phyloP scores from a whole-genome alignment of 2,113 vertebrate species.

The Galbula dea region DNA sequence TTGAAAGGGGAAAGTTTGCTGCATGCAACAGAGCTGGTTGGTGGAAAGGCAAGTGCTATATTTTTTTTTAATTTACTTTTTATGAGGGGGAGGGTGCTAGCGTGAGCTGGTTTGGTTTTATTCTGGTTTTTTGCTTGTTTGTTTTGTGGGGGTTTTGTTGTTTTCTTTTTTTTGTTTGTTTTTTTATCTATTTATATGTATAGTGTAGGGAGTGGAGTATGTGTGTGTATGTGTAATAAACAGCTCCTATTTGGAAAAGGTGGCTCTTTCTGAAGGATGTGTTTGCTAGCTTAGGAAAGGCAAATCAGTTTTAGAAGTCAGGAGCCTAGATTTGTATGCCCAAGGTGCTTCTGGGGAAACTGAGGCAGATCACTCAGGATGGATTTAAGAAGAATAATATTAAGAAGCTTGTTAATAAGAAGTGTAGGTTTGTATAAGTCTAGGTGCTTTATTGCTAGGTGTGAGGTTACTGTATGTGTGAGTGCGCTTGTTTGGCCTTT shows the following conservation, averaged over 20 bases:
- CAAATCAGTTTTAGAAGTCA: neutral
- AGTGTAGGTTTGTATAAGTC: too few species aligned
- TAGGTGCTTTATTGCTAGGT: neutral
- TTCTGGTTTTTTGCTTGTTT: neutral
- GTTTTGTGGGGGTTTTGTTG: rapidly evolving
- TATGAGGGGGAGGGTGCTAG: too few species aligned
- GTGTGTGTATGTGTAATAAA: neutral
- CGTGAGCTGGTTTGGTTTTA: too few species aligned
- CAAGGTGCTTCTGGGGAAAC: neutral
- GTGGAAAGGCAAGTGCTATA: neutral
- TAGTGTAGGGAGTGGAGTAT: neutral
- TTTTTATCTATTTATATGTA: neutral
- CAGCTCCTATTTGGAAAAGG: neutral
- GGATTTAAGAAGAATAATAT: neutral
- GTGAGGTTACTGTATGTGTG: neutral
- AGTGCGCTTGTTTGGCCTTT: neutral
- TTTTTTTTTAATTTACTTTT: too few species aligned
- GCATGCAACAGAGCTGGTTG: neutral
- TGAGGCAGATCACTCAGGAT: neutral
- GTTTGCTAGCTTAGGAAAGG: neutral
- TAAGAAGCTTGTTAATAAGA: too few species aligned
- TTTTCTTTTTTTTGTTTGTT: neutral
- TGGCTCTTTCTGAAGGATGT: neutral
- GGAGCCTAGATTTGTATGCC: neutral
- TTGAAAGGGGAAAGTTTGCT: neutral